Base-by-base conservation (phyloP, 1,140 invertebrate species). In the Drosophila tristis region DNA sequence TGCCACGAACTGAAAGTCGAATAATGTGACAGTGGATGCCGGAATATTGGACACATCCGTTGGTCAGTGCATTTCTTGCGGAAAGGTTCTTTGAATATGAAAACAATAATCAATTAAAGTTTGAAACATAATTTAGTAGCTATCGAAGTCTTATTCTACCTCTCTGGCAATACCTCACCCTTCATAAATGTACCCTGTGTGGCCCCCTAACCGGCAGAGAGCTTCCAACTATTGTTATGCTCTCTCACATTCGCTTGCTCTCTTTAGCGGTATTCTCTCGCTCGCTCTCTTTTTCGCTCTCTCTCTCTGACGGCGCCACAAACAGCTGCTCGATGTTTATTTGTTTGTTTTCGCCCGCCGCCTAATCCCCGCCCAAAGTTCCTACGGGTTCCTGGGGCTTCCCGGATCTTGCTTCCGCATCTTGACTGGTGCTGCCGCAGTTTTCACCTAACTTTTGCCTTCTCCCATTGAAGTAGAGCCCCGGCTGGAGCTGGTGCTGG, bases 241-340 rank as follows among this genome's bases (percentile, higher is more conserved):
- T 20, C 3, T 39, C 44, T 8, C 9, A 16, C 35, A 39, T 0
- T 39, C 11, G 2, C 35, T 39, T 13, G 11, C 35, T 39, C 35
- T 39, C 35, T 39, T 13, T 13, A 5, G 4, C 11, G 35, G 4
- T 63, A 2, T 49, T 48, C 53, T 48, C 63, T 68, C 6, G 16
- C 3, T 0, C 20, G 26, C 60, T 51, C 29, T 49, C 60, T 35
- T 4, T 15, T 11, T 31, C 57, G 35, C 39, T 49, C 45, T 65
- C 16, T 55, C 50, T 76, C 29, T 47, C 45, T 35, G 49, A 35
- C 63, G 81, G 57, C 78, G 78, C 68, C 65, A 86, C 78, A 79
- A 87, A 87, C 82, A 87, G 82, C 82, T 87, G 82, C 74, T 87
- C 68, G 26, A 76, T 89, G 82, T 87, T 87, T 87, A 87, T 87